These are phyloP conservation scores for Lingula anatina DNA, from an alignment of 2,888 invertebrate genomes.

Conservation along the genomic window DNA sequence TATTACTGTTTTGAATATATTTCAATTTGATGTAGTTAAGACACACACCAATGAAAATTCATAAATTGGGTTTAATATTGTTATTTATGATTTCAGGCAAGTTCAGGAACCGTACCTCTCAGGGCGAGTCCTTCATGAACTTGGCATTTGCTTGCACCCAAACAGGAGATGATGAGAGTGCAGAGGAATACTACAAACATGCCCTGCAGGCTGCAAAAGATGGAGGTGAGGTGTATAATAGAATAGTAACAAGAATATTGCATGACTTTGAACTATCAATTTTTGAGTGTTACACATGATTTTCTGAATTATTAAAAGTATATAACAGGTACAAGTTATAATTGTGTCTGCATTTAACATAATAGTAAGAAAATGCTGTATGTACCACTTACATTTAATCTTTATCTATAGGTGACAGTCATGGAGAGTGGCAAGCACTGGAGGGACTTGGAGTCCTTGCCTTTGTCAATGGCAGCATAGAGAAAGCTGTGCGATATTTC, in stretches of 20 bases:
- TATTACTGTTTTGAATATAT: no score
- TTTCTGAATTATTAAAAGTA: no score
- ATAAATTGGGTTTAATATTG: no score
- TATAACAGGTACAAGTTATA: no score
- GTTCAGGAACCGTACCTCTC: conserved; percentile 21
- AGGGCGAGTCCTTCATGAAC: conserved; percentile 43
- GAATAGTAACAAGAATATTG: no score
- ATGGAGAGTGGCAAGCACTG: conserved; percentile 20
- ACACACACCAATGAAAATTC: no score
- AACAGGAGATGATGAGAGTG: conserved; percentile 21
- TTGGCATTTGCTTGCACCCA: conserved; percentile 41
- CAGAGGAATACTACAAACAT: conserved; percentile 35
- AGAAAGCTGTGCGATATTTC: conserved; percentile 11
- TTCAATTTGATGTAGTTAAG: no score
- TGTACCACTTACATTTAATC: no score
- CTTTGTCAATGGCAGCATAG: conserved; percentile 9
- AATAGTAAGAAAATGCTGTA: no score
- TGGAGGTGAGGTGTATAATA: conserved; percentile 29
- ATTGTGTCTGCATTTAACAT: no score
- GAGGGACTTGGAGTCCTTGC: conserved; percentile 20
- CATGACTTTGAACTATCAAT: no score
- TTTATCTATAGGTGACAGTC: conserved; percentile 14
- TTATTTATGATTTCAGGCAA: conserved; percentile 11
- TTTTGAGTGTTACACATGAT: no score
- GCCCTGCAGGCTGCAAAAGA: conserved; percentile 39